Evolutionary conservation across 2,888 invertebrate genomes (phyloP).

Genomic region (Cynaeus angustus): DNA sequence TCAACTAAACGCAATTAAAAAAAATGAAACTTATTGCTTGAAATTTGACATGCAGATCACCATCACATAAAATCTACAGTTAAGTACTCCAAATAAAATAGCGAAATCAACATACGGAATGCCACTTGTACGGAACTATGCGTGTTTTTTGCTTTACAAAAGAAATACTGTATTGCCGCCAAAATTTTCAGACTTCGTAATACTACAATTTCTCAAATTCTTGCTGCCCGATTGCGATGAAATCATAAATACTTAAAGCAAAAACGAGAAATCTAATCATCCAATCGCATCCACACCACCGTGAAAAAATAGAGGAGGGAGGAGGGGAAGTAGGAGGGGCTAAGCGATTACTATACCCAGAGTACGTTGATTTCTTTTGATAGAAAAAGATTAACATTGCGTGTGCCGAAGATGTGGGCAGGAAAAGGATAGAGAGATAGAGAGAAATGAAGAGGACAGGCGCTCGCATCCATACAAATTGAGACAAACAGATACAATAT

Average conservation of each 20-base stretch:
- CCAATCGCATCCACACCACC: conserved; percentile 27
- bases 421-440: background rate
- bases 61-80: conserved; percentile 40
- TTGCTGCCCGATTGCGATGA: conserved; percentile 23
- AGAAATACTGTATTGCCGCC: conserved; percentile 51
- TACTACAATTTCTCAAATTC: conserved; percentile 22
- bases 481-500: conserved; percentile 63
- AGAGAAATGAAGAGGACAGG: conserved; percentile 46
- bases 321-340: conserved; percentile 8
- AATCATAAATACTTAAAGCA: conserved; percentile 42
- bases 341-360: conserved; percentile 34
- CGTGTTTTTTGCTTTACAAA: conserved; percentile 53
- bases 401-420: conserved; percentile 14
- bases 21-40: conserved; percentile 36
- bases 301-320: conserved; percentile 2
- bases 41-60: conserved; percentile 50
- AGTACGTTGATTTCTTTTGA: conserved; percentile 34
- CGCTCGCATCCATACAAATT: conserved; percentile 53
- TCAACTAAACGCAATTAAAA: conserved; percentile 24
- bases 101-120: conserved; percentile 59
- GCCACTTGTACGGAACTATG: conserved; percentile 63
- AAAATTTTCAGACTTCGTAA: conserved; percentile 13
- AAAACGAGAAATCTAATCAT: conserved; percentile 22
- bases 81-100: conserved; percentile 44
- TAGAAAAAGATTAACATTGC: conserved; percentile 43